phyloP scores from a whole-genome alignment of 2,797 vertebrate genomes.

The Knipowitschia caucasica region DNA sequence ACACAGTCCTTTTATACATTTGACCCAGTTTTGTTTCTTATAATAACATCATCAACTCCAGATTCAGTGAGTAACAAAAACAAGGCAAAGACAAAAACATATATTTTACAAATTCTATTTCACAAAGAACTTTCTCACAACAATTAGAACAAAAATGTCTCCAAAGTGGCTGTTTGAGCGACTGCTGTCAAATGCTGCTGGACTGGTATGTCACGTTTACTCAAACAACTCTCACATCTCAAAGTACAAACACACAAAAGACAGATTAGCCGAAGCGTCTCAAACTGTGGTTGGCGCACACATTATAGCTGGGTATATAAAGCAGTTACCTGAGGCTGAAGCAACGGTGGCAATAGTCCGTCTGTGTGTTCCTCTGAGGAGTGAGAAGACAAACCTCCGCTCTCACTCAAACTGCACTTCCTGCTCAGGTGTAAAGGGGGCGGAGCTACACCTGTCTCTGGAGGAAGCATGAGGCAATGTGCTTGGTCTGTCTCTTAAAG shows the following conservation, averaged over 20 bases:
- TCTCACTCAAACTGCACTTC: conserved; percentile 6
- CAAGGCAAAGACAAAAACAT: not conserved
- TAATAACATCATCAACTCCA: not conserved
- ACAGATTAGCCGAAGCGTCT: not conserved
- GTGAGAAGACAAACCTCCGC: not conserved
- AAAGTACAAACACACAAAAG: not conserved
- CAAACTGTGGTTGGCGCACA: not conserved
- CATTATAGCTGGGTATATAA: not conserved
- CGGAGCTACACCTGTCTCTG: conserved; percentile 3
- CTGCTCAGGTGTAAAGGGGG: conserved; percentile 4
- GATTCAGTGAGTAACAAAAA: not conserved
- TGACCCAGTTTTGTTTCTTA: not conserved
- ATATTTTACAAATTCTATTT: not conserved
- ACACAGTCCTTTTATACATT: too few species aligned
- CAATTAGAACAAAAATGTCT: not conserved
- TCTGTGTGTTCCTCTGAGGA: not conserved
- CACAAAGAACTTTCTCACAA: not conserved
- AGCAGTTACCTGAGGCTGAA: not conserved
- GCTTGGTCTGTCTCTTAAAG: too few species aligned
- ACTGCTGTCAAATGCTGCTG: not conserved
- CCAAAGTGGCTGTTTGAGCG: not conserved
- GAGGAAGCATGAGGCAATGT: too few species aligned
- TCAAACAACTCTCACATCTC: not conserved
- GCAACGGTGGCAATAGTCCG: not conserved
- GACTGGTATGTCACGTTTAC: not conserved